Base-by-base conservation (phyloP, 2,888 invertebrate genomes). In the Sialis lutaria region DNA sequence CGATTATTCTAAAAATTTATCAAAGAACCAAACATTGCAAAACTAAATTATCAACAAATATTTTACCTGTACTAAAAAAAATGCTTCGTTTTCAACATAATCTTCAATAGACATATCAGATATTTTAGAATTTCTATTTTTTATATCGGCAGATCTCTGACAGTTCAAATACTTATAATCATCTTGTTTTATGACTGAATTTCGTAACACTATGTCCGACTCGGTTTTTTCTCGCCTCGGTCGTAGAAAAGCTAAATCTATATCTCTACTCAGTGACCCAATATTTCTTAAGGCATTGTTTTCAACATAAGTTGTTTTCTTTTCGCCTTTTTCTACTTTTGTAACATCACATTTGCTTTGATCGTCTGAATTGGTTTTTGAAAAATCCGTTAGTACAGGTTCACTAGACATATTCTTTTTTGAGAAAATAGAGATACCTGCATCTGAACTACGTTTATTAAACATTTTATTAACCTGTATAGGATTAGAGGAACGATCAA, bases 191-290 rank as follows among this genome's bases (percentile, higher is more conserved):
- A 67, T 67, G 50, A 70, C 69, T 44, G 72, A 68, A 63, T 72
- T 78, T 58, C 82, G 74, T 61, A 84, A 75, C 57, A 85, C 79
- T 62, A 88, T 86, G 65, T 86, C 85, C 50, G 86, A 87, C 69
- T 89, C 88, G 60, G 88, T 89, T 72, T 87, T 87, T 74, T 89
- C 88, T 58, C 88, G 74, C 58, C 88, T 74, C 45, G 84, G 85
- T 58, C 75, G 73, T 55, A 79, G 62, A 53, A 75, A 67, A 58
- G 66, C 65, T 55, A 57, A 63, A 58, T 58, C 55, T 22, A 22
- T 22, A 46, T 57, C 54, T 48, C 58, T 53, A 40, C 53, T 47
- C 45, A 55, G 49, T 45, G 55, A 41, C 22, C 53, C 55, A 22
- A 54, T 52, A 46, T 46, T 50, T 37, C 50, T 69, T 10, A 67